These are phyloP conservation scores for Zootoca vivipara DNA, from an alignment of 2,113 vertebrate genomes.

Conservation along the genomic window DNA sequence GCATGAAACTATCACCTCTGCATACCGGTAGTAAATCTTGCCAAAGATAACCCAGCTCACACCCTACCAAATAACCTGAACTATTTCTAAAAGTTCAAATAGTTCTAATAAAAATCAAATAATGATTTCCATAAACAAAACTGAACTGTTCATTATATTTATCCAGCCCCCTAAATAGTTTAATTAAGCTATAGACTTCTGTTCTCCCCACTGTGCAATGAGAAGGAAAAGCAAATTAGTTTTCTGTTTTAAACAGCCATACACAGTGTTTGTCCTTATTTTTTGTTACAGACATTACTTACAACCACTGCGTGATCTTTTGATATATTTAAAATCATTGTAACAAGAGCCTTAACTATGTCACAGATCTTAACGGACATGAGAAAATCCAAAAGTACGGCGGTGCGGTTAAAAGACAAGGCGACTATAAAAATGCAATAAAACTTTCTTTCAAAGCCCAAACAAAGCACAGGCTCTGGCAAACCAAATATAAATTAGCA, in stretches of 20 bases:
- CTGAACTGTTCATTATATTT: background rate
- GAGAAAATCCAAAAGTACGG: background rate
- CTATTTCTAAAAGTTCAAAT: too few species aligned
- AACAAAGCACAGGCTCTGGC: background rate
- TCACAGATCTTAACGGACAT: background rate
- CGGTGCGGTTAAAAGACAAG: background rate
- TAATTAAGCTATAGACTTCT: background rate
- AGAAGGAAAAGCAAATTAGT: background rate
- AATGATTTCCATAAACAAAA: background rate
- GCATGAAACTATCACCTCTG: background rate
- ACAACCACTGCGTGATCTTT: background rate
- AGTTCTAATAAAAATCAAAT: accelerated
- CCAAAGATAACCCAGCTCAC: background rate
- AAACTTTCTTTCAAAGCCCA: background rate
- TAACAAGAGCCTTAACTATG: background rate
- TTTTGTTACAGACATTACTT: background rate
- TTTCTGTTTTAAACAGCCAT: background rate
- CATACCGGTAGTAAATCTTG: background rate
- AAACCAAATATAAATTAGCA: background rate
- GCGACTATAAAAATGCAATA: background rate
- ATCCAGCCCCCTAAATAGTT: background rate
- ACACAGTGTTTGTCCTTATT: background rate
- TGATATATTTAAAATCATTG: background rate
- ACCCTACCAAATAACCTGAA: background rate
- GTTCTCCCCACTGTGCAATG: background rate